These are phyloP conservation scores for Deroplatys truncata DNA, from an alignment of 2,888 invertebrate species.

Conservation along the genomic window DNA sequence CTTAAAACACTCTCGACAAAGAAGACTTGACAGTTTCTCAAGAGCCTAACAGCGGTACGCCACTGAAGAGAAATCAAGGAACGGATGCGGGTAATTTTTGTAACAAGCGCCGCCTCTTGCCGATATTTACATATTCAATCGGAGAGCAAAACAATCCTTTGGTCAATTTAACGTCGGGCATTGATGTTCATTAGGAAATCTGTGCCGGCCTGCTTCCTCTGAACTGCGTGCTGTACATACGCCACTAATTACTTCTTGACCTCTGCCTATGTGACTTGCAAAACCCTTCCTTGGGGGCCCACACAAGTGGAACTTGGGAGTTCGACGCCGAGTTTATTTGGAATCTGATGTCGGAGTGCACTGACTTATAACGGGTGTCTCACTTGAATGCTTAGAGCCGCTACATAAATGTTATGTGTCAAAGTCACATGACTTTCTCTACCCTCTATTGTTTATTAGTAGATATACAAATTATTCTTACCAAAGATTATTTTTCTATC, in stretches of 20 bases:
- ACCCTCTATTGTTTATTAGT: too few relatives aligned
- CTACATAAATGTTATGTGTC: too few relatives aligned
- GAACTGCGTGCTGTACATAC: background rate
- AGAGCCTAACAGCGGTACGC: background rate
- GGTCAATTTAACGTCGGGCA: background rate
- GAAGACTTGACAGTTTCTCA: too few relatives aligned
- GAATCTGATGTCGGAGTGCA: background rate
- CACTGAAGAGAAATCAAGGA: background rate
- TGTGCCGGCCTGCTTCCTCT: background rate
- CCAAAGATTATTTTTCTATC: too few relatives aligned
- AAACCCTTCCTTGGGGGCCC: background rate
- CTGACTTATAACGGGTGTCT: background rate
- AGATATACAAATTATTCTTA: too few relatives aligned
- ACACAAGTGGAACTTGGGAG: background rate
- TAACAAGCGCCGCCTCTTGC: background rate
- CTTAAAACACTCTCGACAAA: too few relatives aligned
- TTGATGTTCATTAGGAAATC: background rate
- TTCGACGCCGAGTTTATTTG: background rate
- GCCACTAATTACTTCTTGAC: background rate
- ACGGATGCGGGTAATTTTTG: background rate
- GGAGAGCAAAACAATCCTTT: background rate
- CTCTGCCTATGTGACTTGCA: background rate
- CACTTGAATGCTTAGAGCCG: background rate
- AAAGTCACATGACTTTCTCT: too few relatives aligned
- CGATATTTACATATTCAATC: background rate